Conservation (phyloP, 1,140 invertebrate species). For the Ganaspis sp. region DNA sequence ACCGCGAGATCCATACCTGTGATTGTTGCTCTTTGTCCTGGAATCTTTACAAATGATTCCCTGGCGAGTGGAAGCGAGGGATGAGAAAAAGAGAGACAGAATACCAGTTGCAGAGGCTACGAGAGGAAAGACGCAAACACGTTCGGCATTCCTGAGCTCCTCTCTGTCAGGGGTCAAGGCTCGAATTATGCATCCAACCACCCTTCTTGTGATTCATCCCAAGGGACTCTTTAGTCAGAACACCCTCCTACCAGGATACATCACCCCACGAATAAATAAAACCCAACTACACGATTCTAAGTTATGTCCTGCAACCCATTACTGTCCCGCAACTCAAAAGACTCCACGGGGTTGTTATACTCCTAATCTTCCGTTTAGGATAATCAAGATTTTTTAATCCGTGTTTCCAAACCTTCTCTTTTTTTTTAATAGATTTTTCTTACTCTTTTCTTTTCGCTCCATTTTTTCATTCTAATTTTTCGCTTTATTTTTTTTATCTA, state of each 20-base stretch:
- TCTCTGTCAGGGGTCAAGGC: slow-evolving; percentile 55
- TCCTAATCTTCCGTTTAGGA: slow-evolving; percentile 8
- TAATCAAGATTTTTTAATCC: too few species aligned
- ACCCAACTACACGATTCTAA: slow-evolving; percentile 45
- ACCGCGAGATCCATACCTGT: slow-evolving; percentile 63
- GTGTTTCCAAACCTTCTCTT: too few species aligned
- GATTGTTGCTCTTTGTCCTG: slow-evolving; percentile 70
- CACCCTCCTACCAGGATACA: slow-evolving; percentile 44
- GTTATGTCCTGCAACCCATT: slow-evolving; percentile 50
- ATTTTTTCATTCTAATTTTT: too few species aligned
- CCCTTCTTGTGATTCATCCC: slow-evolving; percentile 55
- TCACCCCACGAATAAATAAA: slow-evolving; percentile 39
- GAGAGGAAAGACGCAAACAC: slow-evolving; percentile 51
- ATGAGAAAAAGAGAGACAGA: slow-evolving; percentile 55
- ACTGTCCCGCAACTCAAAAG: slow-evolving; percentile 41
- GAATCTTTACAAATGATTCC: slow-evolving; percentile 72
- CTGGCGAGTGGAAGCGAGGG: slow-evolving; percentile 46
- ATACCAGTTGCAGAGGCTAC: slow-evolving; percentile 51
- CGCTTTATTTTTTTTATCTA: too few species aligned
- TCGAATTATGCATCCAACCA: slow-evolving; percentile 58
- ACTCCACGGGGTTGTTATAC: slow-evolving; percentile 8
- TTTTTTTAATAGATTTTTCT: too few species aligned
- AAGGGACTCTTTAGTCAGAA: slow-evolving; percentile 39
- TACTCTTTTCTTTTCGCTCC: too few species aligned
- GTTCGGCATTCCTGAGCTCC: slow-evolving; percentile 59